A percentile compares a stretch with the other conserved stretches of the same genome.
Conservation (phyloP, 2,888 invertebrate genomes). For the Poecilobothrus nobilitatus region DNA sequence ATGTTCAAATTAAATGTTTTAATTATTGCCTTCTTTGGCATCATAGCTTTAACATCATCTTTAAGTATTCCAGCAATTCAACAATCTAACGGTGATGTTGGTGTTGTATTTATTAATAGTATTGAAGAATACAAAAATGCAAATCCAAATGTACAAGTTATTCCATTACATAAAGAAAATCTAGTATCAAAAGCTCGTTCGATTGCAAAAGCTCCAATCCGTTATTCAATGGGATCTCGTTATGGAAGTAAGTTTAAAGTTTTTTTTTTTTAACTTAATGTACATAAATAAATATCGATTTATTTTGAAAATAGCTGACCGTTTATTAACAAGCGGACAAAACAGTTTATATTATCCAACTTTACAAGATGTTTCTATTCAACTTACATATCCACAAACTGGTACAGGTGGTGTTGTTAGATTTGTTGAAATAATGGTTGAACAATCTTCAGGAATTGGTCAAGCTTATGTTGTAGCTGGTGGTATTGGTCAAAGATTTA, state of each 20-base stretch:
- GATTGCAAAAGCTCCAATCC: background rate
- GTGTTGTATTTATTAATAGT: background rate
- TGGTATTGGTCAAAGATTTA: constrained; percentile 38
- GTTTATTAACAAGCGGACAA: background rate
- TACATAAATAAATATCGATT: no score
- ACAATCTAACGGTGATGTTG: background rate
- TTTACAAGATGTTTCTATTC: constrained; percentile 33
- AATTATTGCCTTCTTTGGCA: background rate
- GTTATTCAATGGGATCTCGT: background rate
- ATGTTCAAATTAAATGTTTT: background rate
- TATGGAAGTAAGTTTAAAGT: background rate
- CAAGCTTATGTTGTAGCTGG: constrained; percentile 39
- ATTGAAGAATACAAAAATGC: background rate
- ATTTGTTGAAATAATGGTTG: constrained; percentile 32
- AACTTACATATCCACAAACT: constrained; percentile 35
- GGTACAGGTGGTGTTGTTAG: constrained; percentile 33
- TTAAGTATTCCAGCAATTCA: no score
- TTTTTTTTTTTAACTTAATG: no score
- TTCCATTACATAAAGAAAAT: background rate
- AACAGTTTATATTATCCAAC: constrained; percentile 27
- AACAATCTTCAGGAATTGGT: constrained; percentile 34
- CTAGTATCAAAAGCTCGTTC: background rate
- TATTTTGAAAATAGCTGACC: background rate
- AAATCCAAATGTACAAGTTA: background rate
- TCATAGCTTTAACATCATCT: background rate